phyloP scores from a whole-genome alignment of 53 echinoderm and acorn worm species.

The Arbacia lixula region DNA sequence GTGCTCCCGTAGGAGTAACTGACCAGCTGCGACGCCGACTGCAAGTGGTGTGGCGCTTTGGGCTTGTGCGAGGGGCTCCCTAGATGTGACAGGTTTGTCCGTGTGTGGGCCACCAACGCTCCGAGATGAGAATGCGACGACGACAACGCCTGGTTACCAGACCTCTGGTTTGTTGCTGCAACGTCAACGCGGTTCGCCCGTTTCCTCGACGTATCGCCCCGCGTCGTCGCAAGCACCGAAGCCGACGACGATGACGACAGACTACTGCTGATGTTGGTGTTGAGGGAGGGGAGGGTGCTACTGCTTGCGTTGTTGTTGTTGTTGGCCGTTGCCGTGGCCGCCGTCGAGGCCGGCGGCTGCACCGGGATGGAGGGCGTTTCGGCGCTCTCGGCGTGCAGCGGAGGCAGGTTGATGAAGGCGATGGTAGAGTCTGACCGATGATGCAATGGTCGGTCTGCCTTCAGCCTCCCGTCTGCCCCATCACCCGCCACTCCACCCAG shows the following conservation, averaged over 20 bases:
- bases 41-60: slow-evolving; percentile 56
- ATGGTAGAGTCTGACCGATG: slow-evolving; percentile 87
- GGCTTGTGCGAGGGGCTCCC: slow-evolving; percentile 86
- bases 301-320: slow-evolving; percentile 29
- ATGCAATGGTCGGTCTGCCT: slow-evolving; percentile 80
- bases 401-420: slow-evolving; percentile 94
- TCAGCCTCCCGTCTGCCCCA: slow-evolving; percentile 62
- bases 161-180: slow-evolving; percentile 51
- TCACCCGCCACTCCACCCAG: slow-evolving; percentile 47
- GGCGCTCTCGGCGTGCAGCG: slow-evolving; percentile 73
- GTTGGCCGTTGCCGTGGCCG: background rate
- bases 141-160: slow-evolving; percentile 6
- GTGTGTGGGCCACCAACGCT: slow-evolving; percentile 56
- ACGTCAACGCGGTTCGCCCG: slow-evolving; percentile 34
- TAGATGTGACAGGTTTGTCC: slow-evolving; percentile 64
- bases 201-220: slow-evolving; percentile 8
- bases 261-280: slow-evolving; percentile 10
- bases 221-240: slow-evolving; percentile 18
- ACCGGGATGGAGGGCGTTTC: slow-evolving; percentile 31
- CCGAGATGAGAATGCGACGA: slow-evolving; percentile 28
- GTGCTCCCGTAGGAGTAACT: slow-evolving; percentile 79
- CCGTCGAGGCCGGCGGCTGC: slow-evolving; percentile 21
- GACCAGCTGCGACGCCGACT: slow-evolving; percentile 58
- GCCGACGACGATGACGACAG: background rate
- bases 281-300: slow-evolving; percentile 44